Percentiles rank a stretch among this genome's conserved stretches.
Conservation (phyloP, 2,797 vertebrate genomes). For the Dromococcyx pavoninus region DNA sequence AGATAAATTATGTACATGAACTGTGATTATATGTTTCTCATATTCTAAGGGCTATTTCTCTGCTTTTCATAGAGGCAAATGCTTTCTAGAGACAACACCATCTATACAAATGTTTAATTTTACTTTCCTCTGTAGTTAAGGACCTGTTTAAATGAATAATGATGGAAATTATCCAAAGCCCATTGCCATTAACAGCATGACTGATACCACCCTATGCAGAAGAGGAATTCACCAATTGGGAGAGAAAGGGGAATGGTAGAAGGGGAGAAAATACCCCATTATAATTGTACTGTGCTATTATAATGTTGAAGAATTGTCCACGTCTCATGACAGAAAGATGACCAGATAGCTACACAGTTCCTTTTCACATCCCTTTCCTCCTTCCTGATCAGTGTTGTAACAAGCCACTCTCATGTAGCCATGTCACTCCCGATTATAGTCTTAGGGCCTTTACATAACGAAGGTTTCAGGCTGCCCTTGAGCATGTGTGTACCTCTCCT, state of each 20-base stretch:
- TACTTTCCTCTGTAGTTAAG: background rate
- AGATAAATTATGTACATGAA: constrained; percentile 8
- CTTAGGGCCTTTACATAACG: background rate
- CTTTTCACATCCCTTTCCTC: background rate
- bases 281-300: background rate
- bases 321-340: background rate
- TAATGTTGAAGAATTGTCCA: background rate
- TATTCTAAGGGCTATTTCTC: background rate
- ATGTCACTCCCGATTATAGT: background rate
- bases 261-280: background rate
- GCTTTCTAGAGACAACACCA: background rate
- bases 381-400: background rate
- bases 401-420: background rate
- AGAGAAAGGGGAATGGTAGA: background rate
- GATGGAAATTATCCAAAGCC: background rate
- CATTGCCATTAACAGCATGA: background rate
- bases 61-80: background rate
- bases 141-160: background rate
- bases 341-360: no score
- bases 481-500: accelerated
- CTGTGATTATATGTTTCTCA: background rate
- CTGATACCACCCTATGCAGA: background rate
- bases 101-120: background rate
- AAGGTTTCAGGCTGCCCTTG: background rate
- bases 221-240: background rate